Conservation (phyloP, 2,888 invertebrate genomes). For the Acrobasis suavella region DNA sequence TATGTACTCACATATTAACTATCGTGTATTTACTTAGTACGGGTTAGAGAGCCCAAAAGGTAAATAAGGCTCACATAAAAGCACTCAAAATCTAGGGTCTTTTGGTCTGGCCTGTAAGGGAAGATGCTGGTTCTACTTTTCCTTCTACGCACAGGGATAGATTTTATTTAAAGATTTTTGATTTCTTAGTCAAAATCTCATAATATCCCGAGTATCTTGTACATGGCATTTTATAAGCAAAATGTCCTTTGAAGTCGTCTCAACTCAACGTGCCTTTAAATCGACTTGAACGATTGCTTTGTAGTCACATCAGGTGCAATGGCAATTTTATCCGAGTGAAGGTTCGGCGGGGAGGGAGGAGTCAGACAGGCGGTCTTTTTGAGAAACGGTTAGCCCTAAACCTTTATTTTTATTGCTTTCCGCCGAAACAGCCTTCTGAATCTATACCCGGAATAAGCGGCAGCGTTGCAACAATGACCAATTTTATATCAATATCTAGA, state of each 20-base stretch:
- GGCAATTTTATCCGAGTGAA: conserved; percentile 53
- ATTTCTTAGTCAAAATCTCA: no score
- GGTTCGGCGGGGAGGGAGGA: conserved; percentile 41
- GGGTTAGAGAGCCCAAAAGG: no score
- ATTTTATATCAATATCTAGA: no score
- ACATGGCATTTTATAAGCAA: conserved; percentile 1
- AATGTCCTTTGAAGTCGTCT: neutral
- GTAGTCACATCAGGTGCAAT: conserved; percentile 67
- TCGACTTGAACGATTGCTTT: conserved; percentile 32
- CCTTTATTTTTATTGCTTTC: conserved; percentile 39
- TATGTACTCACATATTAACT: no score
- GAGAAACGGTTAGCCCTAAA: conserved; percentile 55
- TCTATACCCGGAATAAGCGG: conserved; percentile 28
- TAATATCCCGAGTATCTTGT: neutral
- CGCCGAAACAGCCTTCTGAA: conserved; percentile 39
- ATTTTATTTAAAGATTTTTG: no score
- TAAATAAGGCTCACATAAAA: no score
- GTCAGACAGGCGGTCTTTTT: conserved; percentile 54
- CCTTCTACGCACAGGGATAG: no score
- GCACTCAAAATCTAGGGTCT: no score
- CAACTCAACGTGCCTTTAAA: neutral
- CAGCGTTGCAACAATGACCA: conserved; percentile 13
- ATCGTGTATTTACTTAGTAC: no score
- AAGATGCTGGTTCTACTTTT: no score
- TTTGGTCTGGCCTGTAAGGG: no score